These are phyloP conservation scores for Imbricaverruca yamaguchii DNA, from an alignment of 2,888 invertebrate genomes.

Conservation along the genomic window DNA sequence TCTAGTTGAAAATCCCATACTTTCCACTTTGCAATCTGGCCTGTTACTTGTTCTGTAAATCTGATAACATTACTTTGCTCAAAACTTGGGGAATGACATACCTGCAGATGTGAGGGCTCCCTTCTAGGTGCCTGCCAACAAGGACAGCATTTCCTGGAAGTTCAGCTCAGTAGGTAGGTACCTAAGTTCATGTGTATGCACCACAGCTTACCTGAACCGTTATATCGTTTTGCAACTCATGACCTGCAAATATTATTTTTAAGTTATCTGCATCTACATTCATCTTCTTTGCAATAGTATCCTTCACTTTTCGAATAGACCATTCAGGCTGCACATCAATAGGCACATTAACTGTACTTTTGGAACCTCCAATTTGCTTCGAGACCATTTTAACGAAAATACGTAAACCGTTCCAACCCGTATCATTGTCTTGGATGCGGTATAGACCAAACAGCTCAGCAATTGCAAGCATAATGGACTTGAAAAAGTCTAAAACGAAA, in stretches of 20 bases:
- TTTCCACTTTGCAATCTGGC: too few species aligned
- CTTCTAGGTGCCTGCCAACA: too few species aligned
- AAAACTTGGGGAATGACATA: too few species aligned
- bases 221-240: conserved; percentile 31
- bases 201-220: not conserved
- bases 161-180: too few species aligned
- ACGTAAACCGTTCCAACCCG: not conserved
- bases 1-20: too few species aligned
- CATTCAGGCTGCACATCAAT: conserved; percentile 22
- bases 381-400: not conserved
- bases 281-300: conserved; percentile 28
- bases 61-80: too few species aligned
- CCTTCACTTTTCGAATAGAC: conserved; percentile 30
- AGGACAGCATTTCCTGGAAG: too few species aligned
- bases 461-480: not conserved
- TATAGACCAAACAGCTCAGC: not conserved
- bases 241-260: conserved; percentile 33
- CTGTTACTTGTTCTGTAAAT: too few species aligned
- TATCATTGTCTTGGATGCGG: not conserved
- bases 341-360: not conserved
- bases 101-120: too few species aligned
- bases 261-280: conserved; percentile 26
- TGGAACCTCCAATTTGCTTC: not conserved
- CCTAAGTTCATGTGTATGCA: too few species aligned
- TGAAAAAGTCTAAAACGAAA: too few species aligned